Evolutionary conservation across 2,113 vertebrate genomes (phyloP).

Genomic region (Takifugu flavidus): DNA sequence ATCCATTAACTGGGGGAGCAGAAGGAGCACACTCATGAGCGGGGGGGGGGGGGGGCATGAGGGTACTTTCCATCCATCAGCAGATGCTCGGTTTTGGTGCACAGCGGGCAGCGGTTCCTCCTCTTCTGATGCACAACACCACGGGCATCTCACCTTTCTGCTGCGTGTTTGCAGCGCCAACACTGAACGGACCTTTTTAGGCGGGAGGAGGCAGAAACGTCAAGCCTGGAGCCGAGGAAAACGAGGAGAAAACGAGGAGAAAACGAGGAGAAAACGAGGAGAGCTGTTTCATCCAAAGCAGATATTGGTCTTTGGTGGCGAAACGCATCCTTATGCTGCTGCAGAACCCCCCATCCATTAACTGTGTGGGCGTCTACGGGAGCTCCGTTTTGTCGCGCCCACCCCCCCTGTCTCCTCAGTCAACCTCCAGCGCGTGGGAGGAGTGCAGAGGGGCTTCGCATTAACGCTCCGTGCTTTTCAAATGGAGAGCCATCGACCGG

Average conservation of each 20-base stretch:
- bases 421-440: conserved; percentile 34
- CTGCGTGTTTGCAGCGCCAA: too few relatives aligned
- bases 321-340: too few relatives aligned
- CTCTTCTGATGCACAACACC: not conserved
- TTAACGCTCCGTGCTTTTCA: conserved; percentile 47
- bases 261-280: too few relatives aligned
- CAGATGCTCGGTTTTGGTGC: not conserved
- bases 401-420: conserved; percentile 1
- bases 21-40: not conserved
- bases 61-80: not conserved
- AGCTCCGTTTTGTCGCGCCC: conserved; percentile 36
- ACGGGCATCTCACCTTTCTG: not conserved
- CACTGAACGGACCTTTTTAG: not conserved
- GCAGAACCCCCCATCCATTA: conserved; percentile 29
- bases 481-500: conserved; percentile 47
- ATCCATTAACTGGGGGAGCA: conserved; percentile 9
- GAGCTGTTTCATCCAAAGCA: too few relatives aligned
- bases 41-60: conserved; percentile 1
- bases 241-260: too few relatives aligned
- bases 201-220: not conserved
- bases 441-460: conserved; percentile 21
- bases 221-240: too few relatives aligned
- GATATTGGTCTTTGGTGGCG: too few relatives aligned
- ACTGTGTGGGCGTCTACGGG: conserved; percentile 44
- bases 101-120: too few relatives aligned